Evolutionary conservation across 2,888 invertebrate species (phyloP), one percentile per base, ranked within the genome.

Genomic region (Pheosia tremula): DNA sequence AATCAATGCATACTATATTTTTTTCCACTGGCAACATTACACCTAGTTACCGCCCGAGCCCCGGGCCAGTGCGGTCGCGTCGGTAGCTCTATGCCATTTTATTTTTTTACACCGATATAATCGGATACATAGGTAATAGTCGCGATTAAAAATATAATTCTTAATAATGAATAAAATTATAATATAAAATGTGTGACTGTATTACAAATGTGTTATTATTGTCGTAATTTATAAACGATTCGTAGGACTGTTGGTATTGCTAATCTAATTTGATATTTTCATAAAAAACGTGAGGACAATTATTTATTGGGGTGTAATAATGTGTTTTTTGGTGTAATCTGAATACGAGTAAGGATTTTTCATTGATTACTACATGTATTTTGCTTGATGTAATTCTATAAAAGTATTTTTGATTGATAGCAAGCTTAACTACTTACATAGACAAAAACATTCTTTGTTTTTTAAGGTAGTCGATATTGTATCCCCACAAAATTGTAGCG

Each of bases 31-130:
- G 75, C 69, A 74, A 72, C 67, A 56, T 36, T 39, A 60, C 9
- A 53, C 60, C 73, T 75, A 91, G 91, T 90, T 71, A 75, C 86
- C 89, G 91, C 90, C 90, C 90, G 89, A 71, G 55, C 75, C 83
- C 82, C 81, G 88, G 91, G 86, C 81, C 37, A 59, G 61, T 54
- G 37, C 58, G 62, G 74, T 73, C 74, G 86, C 66, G 66, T 56
- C 13, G 3, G 1, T 39, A 1, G 11, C 7, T 10, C 3, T 24
- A 24, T 45, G 8, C 4, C 10, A 49, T 50, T 50, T 39, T n/a
- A 50, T 13, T 24, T 39, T 61, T 68, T 75, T 68, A 66, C 59
- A 66, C 58, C 62, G 62, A 58, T 57, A 60, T 13, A 60, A 69
- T 37, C 68, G 55, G 59, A 64, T 52, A 39, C 63, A 66, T 64